Evolutionary conservation across 2,888 invertebrate genomes (phyloP).

Genomic region (Drosophila conformis): DNA sequence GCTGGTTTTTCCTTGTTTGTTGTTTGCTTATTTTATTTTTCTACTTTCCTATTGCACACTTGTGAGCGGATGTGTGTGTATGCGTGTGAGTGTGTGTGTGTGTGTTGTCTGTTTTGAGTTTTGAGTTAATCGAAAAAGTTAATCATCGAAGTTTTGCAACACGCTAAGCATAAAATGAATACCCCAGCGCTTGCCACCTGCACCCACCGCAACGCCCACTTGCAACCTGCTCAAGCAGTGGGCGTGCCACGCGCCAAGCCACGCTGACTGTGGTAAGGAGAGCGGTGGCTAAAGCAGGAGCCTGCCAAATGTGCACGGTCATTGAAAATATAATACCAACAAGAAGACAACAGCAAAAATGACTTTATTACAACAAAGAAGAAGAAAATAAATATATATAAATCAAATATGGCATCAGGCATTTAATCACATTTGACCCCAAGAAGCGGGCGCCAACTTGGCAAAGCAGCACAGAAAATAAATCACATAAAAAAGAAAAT

Average conservation of each 20-base stretch:
- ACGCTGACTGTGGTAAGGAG: background rate
- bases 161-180: slow-evolving; percentile 57
- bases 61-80: slow-evolving; percentile 11
- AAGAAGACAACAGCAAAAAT: background rate
- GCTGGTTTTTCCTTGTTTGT: slow-evolving; percentile 30
- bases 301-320: slow-evolving; percentile 38
- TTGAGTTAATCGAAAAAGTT: slow-evolving; percentile 80
- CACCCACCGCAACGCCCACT: background rate
- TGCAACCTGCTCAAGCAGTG: background rate
- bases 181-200: background rate
- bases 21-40: slow-evolving; percentile 41
- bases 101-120: slow-evolving; percentile 64
- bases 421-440: slow-evolving; percentile 5
- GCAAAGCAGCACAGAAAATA: background rate
- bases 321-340: slow-evolving; percentile 20
- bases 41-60: slow-evolving; percentile 61
- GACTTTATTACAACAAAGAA: background rate
- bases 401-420: slow-evolving; percentile 10
- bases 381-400: background rate
- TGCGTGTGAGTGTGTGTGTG: slow-evolving; percentile 14
- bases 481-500: background rate
- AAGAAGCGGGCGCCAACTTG: background rate
- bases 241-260: slow-evolving; percentile 5
- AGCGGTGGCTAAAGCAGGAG: background rate
- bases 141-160: slow-evolving; percentile 79